Evolutionary conservation across 2,113 vertebrate genomes (phyloP), one percentile per base, ranked within the genome.

Genomic region (Bujurquina vittata): DNA sequence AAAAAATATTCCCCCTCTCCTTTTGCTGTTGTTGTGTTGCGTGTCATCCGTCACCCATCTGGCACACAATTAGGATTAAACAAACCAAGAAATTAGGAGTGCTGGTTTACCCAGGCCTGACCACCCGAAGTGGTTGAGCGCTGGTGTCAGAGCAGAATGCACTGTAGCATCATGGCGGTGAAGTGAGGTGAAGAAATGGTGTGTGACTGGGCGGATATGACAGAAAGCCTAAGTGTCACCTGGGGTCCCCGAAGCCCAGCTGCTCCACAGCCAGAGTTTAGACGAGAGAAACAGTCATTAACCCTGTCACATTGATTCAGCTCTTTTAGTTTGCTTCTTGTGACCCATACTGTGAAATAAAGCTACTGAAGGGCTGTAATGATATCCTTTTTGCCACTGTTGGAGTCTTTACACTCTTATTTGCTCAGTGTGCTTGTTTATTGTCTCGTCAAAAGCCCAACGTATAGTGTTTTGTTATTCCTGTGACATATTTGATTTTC

Each of bases 241-340:
- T 91, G 84, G 20, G 54, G 43, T 89, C 90, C 91, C 86, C 37
- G 81, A 87, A 90, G 90, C 84, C 91, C 90, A 91, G 90, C 92
- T 89, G 91, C 89, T 93, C 89, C 88, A 81, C 79, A 89, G 83
- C 87, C 79, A 8, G 77, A 84, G 88, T 93, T 94, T 87, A 90
- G 86, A 85, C 72, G 80, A 91, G 86, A 91, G 91, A 90, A 92
- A 91, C 92, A 78, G 90, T 94, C 90, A 94, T 95, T 95, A 94
- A 95, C 93, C 93, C 91, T 86, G 93, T 93, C 93, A 94, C 83
- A 88, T 87, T 88, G 92, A 93, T 92, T 95, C 89, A 88, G 84
- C 77, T 75, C 82, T 80, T 73, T 84, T 75, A 74, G 61, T 63
- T 81, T 90, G 87, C 78, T 87, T 93, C 81, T 75, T 65, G 80